Conservation (phyloP, 2,888 invertebrate genomes). For the Plagiodera versicolora region DNA sequence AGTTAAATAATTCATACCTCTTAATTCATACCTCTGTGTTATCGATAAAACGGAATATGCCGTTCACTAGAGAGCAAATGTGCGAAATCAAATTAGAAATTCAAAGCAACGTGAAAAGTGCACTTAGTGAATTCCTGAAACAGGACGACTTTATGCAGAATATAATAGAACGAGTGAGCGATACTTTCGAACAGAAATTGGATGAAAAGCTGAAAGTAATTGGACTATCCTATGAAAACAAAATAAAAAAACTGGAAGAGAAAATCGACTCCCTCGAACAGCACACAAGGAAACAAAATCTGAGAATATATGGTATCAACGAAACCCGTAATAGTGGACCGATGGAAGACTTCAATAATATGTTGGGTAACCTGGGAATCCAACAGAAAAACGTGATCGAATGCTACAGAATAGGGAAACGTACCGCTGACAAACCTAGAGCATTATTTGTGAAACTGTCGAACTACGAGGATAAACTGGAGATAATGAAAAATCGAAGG, state of each 20-base stretch:
- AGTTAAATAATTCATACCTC: no score
- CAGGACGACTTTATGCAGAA: constrained; percentile 6
- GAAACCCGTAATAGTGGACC: constrained; percentile 3
- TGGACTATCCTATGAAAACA: not conserved
- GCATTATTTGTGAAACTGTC: not conserved
- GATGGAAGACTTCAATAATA: constrained; percentile 7
- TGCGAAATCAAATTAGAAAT: constrained; percentile 8
- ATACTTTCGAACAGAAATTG: not conserved
- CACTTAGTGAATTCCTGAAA: constrained; percentile 7
- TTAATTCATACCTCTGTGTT: constrained; percentile 8
- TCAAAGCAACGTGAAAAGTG: constrained; percentile 4
- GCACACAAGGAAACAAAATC: constrained; percentile 1
- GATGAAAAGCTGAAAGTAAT: constrained; percentile 1
- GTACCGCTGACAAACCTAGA: not conserved
- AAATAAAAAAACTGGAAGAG: constrained; percentile 1
- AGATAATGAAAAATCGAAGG: not conserved
- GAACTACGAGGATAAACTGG: not conserved
- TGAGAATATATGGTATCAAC: constrained; percentile 5
- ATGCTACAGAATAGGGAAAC: constrained; percentile 6
- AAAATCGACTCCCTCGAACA: constrained; percentile 2
- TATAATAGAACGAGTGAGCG: constrained; percentile 3
- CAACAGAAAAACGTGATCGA: not conserved
- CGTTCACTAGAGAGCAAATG: constrained; percentile 7
- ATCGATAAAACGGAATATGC: not conserved
- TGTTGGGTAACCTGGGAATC: constrained; percentile 4